phyloP scores from a whole-genome alignment of 2,888 invertebrate genomes.

The Dynastes hyllus region DNA sequence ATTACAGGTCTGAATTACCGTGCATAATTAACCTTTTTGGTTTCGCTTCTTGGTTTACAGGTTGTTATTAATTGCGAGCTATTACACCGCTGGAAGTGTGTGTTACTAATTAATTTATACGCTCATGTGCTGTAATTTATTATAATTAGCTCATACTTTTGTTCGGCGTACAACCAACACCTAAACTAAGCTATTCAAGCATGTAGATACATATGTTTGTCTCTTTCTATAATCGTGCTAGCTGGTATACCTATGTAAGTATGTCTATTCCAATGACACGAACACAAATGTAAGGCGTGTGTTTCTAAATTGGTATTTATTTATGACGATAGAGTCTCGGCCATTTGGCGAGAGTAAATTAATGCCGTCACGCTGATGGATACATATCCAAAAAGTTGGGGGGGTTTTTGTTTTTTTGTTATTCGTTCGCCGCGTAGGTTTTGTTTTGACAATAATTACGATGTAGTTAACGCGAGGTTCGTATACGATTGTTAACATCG shows the following conservation, averaged over 20 bases:
- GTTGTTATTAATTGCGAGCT: constrained; percentile 30
- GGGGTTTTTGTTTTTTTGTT: too few species aligned
- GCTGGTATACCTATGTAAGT: constrained; percentile 5
- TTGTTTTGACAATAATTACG: constrained; percentile 31
- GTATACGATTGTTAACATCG: not conserved
- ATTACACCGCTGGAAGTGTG: constrained; percentile 32
- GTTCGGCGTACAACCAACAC: not conserved
- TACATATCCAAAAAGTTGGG: too few species aligned
- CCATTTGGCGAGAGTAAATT: constrained; percentile 15
- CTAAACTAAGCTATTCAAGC: not conserved
- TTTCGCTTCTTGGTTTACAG: constrained; percentile 25
- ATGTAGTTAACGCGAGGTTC: not conserved
- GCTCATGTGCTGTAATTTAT: constrained; percentile 40
- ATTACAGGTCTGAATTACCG: constrained; percentile 27
- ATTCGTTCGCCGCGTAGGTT: not conserved
- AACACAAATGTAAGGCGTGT: not conserved
- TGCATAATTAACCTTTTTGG: constrained; percentile 40
- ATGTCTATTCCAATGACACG: not conserved
- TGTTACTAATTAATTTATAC: constrained; percentile 40
- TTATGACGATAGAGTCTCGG: constrained; percentile 8
- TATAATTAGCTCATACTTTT: constrained; percentile 37
- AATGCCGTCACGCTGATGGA: constrained; percentile 19
- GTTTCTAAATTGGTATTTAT: constrained; percentile 27
- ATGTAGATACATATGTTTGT: not conserved
- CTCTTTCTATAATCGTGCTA: constrained; percentile 13